Percentiles rank a stretch among this genome's conserved stretches.
Conservation (phyloP, 1,140 invertebrate species). For the Colletes latitarsis region DNA sequence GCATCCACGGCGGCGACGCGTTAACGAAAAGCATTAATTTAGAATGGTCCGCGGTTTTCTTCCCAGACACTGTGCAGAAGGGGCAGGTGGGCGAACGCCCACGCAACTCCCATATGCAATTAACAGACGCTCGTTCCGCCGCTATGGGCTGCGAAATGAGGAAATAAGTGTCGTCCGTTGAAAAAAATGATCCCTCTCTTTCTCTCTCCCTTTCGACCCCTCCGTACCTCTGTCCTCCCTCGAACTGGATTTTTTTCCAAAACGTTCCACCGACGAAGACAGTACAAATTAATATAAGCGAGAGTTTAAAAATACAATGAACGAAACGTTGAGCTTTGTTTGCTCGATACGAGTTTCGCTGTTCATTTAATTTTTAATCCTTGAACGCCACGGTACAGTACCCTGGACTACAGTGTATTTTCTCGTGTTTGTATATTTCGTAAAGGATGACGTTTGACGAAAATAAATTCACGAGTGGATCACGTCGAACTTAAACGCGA, state of each 20-base stretch:
- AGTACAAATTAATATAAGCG: conserved; percentile 43
- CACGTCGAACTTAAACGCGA: no score
- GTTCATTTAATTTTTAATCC: not conserved
- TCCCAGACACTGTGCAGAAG: conserved; percentile 13
- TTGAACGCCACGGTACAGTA: no score
- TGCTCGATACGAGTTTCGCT: not conserved
- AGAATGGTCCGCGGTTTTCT: conserved; percentile 67
- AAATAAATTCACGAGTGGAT: no score
- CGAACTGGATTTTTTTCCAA: not conserved
- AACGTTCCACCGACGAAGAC: conserved; percentile 12
- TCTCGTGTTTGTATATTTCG: no score
- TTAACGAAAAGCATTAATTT: conserved; percentile 73
- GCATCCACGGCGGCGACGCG: conserved; percentile 51
- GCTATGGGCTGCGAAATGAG: conserved; percentile 43
- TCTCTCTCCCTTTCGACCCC: not conserved
- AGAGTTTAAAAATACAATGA: conserved; percentile 36
- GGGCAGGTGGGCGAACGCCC: not conserved
- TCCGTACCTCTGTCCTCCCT: no score
- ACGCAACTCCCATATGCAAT: conserved; percentile 66
- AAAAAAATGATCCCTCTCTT: conserved; percentile 15
- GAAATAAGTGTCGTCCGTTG: conserved; percentile 31
- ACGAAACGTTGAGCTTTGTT: not conserved
- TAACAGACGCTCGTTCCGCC: conserved; percentile 52
- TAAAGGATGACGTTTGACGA: no score
- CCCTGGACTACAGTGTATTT: no score